Conservation (phyloP, 2,888 invertebrate genomes). For the Holacanthella duospinosa region DNA sequence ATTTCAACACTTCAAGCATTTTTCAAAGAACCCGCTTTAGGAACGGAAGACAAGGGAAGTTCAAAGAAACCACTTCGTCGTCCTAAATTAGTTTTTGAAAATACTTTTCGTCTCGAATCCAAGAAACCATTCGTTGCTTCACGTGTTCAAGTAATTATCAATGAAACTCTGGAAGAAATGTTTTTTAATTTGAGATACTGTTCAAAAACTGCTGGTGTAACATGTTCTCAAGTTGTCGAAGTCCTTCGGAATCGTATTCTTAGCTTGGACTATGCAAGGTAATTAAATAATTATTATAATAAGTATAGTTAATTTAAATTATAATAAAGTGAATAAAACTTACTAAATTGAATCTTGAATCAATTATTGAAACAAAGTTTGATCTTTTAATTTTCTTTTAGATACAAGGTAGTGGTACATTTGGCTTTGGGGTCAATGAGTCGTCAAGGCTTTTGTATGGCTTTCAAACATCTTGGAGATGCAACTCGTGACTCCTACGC, state of each 20-base stretch:
- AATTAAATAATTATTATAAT: background rate
- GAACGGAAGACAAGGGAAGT: background rate
- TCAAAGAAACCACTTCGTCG: constrained; percentile 8
- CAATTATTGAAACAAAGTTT: background rate
- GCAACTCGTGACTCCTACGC: background rate
- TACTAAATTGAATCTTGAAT: background rate
- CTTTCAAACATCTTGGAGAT: constrained; percentile 1
- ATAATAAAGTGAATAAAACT: background rate
- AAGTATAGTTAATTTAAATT: background rate
- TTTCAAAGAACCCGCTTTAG: background rate
- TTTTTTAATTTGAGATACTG: background rate
- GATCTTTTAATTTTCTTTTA: background rate
- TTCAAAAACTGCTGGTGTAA: background rate
- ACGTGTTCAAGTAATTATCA: background rate
- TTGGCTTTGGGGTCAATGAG: background rate
- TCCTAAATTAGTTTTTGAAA: background rate
- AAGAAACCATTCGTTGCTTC: background rate
- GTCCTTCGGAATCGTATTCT: constrained; percentile 1
- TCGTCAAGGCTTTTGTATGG: background rate
- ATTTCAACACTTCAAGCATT: background rate
- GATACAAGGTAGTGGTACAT: constrained; percentile 3
- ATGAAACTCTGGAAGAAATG: background rate
- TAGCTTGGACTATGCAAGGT: background rate
- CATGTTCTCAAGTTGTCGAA: background rate
- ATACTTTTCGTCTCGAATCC: background rate